Evolutionary conservation across 1,140 invertebrate species (phyloP), one percentile per base, ranked within the genome.

Genomic region (Macrosteles quadrilineatus): DNA sequence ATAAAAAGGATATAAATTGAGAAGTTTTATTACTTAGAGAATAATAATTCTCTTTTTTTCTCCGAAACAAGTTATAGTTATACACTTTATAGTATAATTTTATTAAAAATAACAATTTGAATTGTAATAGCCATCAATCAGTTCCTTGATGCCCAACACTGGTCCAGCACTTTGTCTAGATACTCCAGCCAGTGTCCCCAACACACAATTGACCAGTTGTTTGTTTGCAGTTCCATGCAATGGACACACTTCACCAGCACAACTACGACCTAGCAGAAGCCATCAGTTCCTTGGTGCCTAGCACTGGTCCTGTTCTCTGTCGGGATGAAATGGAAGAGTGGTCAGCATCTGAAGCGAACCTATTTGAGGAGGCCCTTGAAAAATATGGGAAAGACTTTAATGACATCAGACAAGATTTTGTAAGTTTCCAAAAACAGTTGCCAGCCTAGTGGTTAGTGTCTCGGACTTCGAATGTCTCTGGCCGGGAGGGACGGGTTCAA

Each of bases 241-340:
- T 99, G 96, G 93, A 98, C 82, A 95, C 95, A 36, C 84, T 99
- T 65, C 97, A 99, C 84, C 90, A 93, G 79, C 93, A 96, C 75
- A 85, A 82, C 40, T 99, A 99, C 82, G 93, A 97, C 79, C 86
- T 99, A 77, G 91, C 95, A 67, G 88, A 90, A 76, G 95, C 97
- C 40, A 88, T 98, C 78, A 92, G 93, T 74, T 96, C 93, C 64
- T 85, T 99, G 77, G 97, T 99, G 76, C 97, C 98, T 32, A 89
- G 91, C 64, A 93, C 94, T 73, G 97, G 97, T 11, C 97, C 98
- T 0, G 93, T 99, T 73, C 86, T 99, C 36, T 99, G 97, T 84
- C 86, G 96, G 72, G 98, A 99, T 84, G 97, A 99, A 85, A 98
- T 99, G 93, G 98, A 99, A 84, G 98, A 99, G 83, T 99, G 98